phyloP scores from a whole-genome alignment of 2,113 vertebrate genomes.

The Oreochromis tanganicae region DNA sequence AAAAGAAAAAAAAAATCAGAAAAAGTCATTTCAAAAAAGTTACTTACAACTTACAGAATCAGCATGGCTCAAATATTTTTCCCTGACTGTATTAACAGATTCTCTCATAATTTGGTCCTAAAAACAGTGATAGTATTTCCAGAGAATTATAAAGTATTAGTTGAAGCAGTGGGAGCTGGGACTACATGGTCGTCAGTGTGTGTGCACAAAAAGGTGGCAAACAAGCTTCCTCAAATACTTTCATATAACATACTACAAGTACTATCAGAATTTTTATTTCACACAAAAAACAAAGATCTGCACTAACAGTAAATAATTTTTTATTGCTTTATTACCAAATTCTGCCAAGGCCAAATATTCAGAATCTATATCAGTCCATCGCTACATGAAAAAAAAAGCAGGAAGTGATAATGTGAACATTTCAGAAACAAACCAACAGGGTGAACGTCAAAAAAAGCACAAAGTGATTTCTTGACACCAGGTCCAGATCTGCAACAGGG shows the following conservation, averaged over 20 bases:
- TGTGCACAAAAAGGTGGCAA: background rate
- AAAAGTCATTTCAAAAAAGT: background rate
- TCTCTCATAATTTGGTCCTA: background rate
- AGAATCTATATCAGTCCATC: background rate
- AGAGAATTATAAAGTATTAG: rapidly evolving
- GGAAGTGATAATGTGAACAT: background rate
- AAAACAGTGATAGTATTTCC: background rate
- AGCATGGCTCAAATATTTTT: background rate
- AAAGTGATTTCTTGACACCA: background rate
- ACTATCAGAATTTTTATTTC: background rate
- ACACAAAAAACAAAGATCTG: background rate
- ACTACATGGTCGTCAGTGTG: rapidly evolving
- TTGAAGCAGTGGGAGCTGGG: background rate
- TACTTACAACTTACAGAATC: background rate
- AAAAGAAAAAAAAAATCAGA: background rate
- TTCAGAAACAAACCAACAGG: background rate
- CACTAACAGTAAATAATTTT: background rate
- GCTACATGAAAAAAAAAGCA: background rate
- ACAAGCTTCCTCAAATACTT: background rate
- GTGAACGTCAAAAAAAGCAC: rapidly evolving
- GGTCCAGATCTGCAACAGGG: rapidly evolving
- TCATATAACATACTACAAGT: background rate
- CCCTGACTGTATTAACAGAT: rapidly evolving
- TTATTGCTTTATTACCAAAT: background rate
- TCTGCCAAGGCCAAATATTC: background rate